Conservation (phyloP, 2,113 vertebrate genomes). For the Columba janthina region DNA sequence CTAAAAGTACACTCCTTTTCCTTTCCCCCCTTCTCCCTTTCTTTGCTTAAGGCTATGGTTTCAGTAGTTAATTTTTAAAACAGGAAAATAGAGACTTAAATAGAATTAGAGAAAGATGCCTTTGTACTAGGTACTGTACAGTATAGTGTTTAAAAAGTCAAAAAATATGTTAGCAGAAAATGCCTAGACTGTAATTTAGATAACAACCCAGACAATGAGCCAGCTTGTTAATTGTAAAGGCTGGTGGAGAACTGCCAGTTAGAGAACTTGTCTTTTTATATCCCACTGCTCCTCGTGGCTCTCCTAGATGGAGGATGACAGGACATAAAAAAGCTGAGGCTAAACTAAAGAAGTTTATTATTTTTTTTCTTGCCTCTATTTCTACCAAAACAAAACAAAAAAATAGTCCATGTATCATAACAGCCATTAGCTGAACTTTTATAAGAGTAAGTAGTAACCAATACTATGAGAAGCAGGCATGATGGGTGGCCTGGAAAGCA, state of each 20-base stretch:
- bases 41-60: constrained; percentile 58
- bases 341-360: no score
- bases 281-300: neutral
- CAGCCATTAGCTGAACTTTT: neutral
- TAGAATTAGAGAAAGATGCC: constrained; percentile 68
- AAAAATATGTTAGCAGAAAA: constrained; percentile 66
- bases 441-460: neutral
- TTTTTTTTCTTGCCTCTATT: neutral
- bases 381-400: neutral
- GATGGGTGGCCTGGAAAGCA: constrained; percentile 46
- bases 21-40: neutral
- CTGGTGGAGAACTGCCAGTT: constrained; percentile 56
- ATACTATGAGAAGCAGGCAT: neutral
- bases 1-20: neutral
- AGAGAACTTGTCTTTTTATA: constrained; percentile 48
- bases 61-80: constrained; percentile 66
- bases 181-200: constrained; percentile 72
- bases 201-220: constrained; percentile 60
- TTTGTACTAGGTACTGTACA: constrained; percentile 66
- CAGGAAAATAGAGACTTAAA: constrained; percentile 59
- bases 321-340: no score
- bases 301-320: constrained; percentile 15
- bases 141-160: constrained; percentile 66
- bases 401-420: neutral
- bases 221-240: constrained; percentile 65